Evolutionary conservation across 2,113 vertebrate genomes (phyloP), one percentile per base, ranked within the genome.

Genomic region (Elephantulus edwardii): DNA sequence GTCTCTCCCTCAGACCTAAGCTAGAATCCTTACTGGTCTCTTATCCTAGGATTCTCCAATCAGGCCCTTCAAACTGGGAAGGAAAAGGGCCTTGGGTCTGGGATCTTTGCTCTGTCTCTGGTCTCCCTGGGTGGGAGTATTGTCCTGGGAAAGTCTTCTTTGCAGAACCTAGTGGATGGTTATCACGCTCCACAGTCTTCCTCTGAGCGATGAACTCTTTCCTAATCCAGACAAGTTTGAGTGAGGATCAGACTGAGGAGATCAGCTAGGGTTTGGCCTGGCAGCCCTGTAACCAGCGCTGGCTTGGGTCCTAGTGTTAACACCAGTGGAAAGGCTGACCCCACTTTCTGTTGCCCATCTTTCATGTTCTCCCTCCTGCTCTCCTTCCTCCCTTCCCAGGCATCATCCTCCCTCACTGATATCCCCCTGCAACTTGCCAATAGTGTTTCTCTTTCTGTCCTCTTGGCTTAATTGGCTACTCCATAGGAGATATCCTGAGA

Each of bases 231-330:
- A n/a, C n/a, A n/a, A n/a, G n/a, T n/a, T n/a, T n/a, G n/a, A n/a
- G n/a, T n/a, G 44, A 88, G 72, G 6, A 7, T 19, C 19, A 50
- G 68, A n/a, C 44, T 7, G 52, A 60, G 50, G 56, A 16, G 26
- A 14, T 12, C 22, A 50, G 44, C 13, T 4, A 19, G 40, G n/a
- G 13, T 60, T 42, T 5, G 48, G 58, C n/a, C 50, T 17, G 14
- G 46, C 0, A 1, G 66, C 5, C 40, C 62, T 17, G 1, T 9
- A 33, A 10, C 35, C 26, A 62, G 20, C 12, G 16, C 19, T n/a
- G n/a, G n/a, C n/a, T n/a, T 11, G 26, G 22, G 4, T 13, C 35
- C 24, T 0, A 1, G 56, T 35, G n/a, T 7, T 16, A 7, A 54
- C 10, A 9, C 33, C 8, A 4, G 24, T 6, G 2, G 24, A 28